phyloP scores from a whole-genome alignment of 2,113 vertebrate species.

The Mystacornis crossleyi region DNA sequence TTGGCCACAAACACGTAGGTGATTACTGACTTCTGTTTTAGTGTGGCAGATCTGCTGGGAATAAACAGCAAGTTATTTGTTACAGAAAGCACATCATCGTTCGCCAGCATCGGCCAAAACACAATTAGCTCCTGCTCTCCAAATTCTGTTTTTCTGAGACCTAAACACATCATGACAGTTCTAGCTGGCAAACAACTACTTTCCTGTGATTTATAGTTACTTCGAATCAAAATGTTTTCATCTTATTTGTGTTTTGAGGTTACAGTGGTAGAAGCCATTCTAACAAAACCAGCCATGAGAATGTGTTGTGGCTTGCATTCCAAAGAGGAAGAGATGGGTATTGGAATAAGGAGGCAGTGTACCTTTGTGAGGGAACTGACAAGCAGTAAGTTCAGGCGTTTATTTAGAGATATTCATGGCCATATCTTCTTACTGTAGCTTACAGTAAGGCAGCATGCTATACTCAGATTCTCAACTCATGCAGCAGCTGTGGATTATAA shows the following conservation, averaged over 20 bases:
- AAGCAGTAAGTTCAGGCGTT: neutral
- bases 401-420: neutral
- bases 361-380: neutral
- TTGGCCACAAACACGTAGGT: neutral
- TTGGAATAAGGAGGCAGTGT: neutral
- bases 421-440: neutral
- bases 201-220: neutral
- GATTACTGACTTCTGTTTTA: neutral
- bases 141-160: neutral
- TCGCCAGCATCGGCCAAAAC: neutral
- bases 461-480: neutral
- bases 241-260: neutral
- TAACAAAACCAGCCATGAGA: neutral
- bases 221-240: neutral
- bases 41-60: neutral
- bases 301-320: neutral
- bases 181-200: neutral
- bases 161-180: neutral
- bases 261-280: neutral
- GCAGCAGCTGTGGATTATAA: neutral
- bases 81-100: neutral
- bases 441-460: neutral
- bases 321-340: neutral
- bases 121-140: neutral
- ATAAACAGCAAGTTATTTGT: neutral